Conservation (phyloP, 2,888 invertebrate species). For the Notodonta ziczac region DNA sequence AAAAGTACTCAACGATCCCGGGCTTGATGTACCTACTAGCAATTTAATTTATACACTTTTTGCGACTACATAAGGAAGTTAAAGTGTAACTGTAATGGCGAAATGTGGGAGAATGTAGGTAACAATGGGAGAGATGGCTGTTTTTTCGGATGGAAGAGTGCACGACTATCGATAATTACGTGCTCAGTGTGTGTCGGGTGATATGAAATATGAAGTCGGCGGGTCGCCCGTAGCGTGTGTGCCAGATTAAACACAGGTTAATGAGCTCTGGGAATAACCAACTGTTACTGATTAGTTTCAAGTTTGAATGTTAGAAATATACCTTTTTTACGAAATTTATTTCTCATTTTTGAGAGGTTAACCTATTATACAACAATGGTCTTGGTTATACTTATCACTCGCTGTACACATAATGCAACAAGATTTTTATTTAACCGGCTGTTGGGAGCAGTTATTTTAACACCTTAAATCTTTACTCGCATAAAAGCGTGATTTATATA, state of each 20-base stretch:
- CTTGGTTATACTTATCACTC: too few species aligned
- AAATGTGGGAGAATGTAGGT: slow-evolving; percentile 79
- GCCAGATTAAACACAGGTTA: background rate
- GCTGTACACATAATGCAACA: too few species aligned
- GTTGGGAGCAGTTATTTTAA: too few species aligned
- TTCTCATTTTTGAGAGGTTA: too few species aligned
- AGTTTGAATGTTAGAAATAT: too few species aligned
- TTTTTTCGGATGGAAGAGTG: slow-evolving; percentile 81
- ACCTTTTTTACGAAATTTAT: too few species aligned
- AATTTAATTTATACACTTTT: slow-evolving; percentile 80
- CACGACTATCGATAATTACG: slow-evolving; percentile 78
- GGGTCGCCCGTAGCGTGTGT: background rate
- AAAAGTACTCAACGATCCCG: slow-evolving; percentile 52
- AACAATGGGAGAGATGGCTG: slow-evolving; percentile 77
- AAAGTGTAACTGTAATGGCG: slow-evolving; percentile 76
- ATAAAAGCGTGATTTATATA: too few species aligned
- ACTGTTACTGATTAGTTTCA: background rate
- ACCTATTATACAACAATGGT: too few species aligned
- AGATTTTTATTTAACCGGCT: too few species aligned
- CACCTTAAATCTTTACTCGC: too few species aligned
- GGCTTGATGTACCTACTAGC: slow-evolving; percentile 59
- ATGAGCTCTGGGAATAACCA: background rate
- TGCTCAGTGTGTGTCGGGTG: slow-evolving; percentile 57
- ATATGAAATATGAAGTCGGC: slow-evolving; percentile 5
- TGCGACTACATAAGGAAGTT: slow-evolving; percentile 75